Conservation (phyloP, 2,797 vertebrate genomes). For the Vespertilio murinus region DNA sequence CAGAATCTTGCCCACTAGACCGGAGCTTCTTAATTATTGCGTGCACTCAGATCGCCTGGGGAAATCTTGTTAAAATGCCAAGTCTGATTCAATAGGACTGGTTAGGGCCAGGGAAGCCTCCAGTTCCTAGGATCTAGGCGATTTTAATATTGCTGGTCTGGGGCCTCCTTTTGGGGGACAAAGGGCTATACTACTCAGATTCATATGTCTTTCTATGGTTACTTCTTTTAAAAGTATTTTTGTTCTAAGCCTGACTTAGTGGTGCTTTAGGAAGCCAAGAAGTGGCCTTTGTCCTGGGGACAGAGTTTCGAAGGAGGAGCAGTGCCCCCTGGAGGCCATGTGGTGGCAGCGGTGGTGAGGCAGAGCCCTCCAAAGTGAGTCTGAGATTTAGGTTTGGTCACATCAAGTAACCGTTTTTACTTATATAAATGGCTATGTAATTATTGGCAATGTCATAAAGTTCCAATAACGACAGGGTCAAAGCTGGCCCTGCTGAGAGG, state of each 20-base stretch:
- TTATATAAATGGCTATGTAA: background rate
- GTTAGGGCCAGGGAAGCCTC: background rate
- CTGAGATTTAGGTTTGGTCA: background rate
- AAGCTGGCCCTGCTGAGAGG: background rate
- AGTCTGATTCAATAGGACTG: background rate
- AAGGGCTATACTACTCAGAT: background rate
- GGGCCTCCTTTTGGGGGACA: background rate
- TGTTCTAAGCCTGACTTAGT: background rate
- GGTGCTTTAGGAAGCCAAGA: background rate
- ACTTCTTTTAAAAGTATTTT: background rate
- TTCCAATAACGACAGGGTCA: background rate
- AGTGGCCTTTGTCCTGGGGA: background rate
- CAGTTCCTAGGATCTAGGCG: background rate
- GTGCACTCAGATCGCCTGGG: background rate
- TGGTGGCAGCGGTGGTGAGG: background rate
- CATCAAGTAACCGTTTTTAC: background rate
- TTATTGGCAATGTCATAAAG: background rate
- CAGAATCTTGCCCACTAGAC: background rate
- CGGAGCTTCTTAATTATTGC: background rate
- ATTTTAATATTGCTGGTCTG: background rate
- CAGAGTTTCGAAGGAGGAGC: conserved; percentile 5
- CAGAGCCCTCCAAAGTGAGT: background rate
- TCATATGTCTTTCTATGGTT: background rate
- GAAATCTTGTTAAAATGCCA: background rate
- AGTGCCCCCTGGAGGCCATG: conserved; percentile 44